These are phyloP conservation scores for Mythimna vitellina DNA, from an alignment of 2,888 invertebrate species.

Conservation along the genomic window DNA sequence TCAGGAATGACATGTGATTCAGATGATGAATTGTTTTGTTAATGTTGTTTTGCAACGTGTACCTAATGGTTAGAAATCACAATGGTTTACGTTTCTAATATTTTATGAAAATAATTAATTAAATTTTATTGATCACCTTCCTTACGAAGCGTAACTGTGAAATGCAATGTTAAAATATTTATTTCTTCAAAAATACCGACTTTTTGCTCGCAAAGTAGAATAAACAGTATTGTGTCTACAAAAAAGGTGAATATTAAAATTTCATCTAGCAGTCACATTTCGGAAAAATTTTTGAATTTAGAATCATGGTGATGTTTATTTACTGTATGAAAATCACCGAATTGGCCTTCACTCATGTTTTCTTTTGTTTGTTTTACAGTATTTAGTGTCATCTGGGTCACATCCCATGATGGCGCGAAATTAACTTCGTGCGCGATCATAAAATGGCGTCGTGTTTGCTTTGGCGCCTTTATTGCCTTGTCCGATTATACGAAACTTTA, in stretches of 20 bases:
- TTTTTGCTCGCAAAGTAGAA: background rate
- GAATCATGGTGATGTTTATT: background rate
- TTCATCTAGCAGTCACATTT: background rate
- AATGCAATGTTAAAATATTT: background rate
- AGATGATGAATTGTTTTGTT: constrained; percentile 3
- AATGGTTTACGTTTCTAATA: constrained; percentile 4
- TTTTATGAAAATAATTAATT: constrained; percentile 17
- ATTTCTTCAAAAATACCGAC: background rate
- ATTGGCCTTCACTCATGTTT: constrained; percentile 28
- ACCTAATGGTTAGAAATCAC: constrained; percentile 6
- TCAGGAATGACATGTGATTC: constrained; percentile 21
- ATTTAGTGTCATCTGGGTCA: constrained; percentile 68
- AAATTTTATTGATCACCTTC: background rate
- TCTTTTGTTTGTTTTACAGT: no score
- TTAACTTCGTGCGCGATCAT: constrained; percentile 65
- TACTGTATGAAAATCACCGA: constrained; percentile 2
- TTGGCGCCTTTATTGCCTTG: constrained; percentile 56
- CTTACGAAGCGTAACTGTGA: constrained; percentile 4
- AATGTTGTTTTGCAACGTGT: constrained; percentile 14
- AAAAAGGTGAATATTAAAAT: constrained; percentile 8
- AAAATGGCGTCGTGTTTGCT: constrained; percentile 67
- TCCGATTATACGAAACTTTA: constrained; percentile 46
- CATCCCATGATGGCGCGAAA: constrained; percentile 56
- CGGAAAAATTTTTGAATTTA: background rate
- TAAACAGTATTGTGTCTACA: background rate